phyloP scores from a whole-genome alignment of 37 sponge, comb jelly and placozoan species.

The Amphimedon queenslandica region DNA sequence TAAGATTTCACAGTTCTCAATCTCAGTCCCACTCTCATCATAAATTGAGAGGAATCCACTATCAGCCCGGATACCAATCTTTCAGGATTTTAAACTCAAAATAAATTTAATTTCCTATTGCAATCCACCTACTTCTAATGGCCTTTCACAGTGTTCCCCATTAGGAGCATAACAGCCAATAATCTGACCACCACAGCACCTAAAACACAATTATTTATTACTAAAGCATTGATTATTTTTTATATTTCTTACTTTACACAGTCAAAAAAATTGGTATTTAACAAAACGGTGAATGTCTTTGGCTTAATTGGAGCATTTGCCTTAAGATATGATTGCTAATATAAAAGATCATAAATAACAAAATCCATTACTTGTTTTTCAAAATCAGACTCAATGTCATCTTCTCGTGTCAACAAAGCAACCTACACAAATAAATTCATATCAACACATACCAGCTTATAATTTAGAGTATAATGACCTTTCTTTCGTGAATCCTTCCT shows the following conservation, averaged over 20 bases:
- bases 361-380: constrained; percentile 48
- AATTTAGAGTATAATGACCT: constrained; percentile 13
- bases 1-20: constrained; percentile 71
- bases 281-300: constrained; percentile 39
- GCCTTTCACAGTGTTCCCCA: constrained; percentile 89
- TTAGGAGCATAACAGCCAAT: constrained; percentile 86
- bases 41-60: constrained; percentile 67
- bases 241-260: constrained; percentile 75
- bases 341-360: not conserved
- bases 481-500: constrained; percentile 63
- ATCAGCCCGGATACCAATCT: constrained; percentile 74
- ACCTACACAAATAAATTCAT: constrained; percentile 8
- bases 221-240: too few relatives aligned
- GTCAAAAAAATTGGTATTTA: constrained; percentile 68
- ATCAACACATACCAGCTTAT: not conserved
- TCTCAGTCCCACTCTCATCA: constrained; percentile 56
- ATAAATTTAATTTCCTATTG: not conserved
- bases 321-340: constrained; percentile 14
- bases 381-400: constrained; percentile 70
- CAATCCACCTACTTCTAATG: constrained; percentile 59
- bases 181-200: constrained; percentile 79
- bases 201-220: too few relatives aligned
- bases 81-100: not conserved
- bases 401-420: constrained; percentile 64
- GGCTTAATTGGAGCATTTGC: constrained; percentile 50